Percentiles rank a stretch among this genome's conserved stretches.
These are phyloP conservation scores for Podarcis raffonei DNA, from an alignment of 2,113 vertebrate genomes.

Conservation along the genomic window DNA sequence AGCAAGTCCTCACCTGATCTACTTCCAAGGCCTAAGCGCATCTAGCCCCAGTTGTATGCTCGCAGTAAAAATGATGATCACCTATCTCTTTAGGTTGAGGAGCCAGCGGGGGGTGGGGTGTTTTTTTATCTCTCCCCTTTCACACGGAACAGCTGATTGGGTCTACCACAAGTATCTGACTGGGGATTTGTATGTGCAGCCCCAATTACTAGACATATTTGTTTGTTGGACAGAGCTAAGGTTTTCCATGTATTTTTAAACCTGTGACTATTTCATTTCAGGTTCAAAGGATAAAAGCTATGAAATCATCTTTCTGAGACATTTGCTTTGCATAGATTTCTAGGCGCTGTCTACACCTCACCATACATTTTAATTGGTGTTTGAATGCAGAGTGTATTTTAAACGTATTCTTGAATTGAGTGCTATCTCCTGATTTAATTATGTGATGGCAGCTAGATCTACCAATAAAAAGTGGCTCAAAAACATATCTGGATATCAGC, in stretches of 20 bases:
- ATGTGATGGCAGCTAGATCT: neutral
- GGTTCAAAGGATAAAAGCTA: neutral
- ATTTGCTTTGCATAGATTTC: neutral
- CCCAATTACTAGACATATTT: neutral
- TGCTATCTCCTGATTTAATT: slow-evolving; percentile 12
- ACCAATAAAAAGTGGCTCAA: neutral
- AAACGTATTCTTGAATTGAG: neutral
- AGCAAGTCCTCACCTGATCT: neutral
- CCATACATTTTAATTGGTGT: neutral
- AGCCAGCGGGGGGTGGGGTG: neutral
- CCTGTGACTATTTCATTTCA: neutral
- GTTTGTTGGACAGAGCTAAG: neutral
- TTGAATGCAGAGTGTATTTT: neutral
- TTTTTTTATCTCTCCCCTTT: neutral
- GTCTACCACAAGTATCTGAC: neutral
- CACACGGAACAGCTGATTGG: neutral
- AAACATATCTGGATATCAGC: neutral
- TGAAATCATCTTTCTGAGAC: neutral
- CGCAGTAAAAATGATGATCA: neutral
- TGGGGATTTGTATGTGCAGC: neutral
- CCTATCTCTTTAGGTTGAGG: neutral
- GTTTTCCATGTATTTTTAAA: neutral
- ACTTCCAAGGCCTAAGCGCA: too few relatives aligned
- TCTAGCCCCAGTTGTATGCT: neutral
- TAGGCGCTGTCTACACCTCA: neutral